Evolutionary conservation across 2,888 invertebrate genomes (phyloP), one percentile per base, ranked within the genome.

Genomic region (Phorcus lineatus): DNA sequence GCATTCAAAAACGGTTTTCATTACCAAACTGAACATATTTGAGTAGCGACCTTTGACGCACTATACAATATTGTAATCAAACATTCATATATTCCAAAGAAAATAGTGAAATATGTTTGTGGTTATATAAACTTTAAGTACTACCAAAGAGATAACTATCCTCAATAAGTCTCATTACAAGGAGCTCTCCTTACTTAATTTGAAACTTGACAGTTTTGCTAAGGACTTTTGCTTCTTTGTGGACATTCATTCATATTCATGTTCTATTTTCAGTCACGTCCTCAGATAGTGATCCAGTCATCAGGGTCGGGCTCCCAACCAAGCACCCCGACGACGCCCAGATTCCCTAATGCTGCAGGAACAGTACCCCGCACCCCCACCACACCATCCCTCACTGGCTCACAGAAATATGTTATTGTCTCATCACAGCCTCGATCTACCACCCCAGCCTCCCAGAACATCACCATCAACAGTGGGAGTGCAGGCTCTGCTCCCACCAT

Each of bases 341-440:
- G 80, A 16, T 80, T 80, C 36, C 79, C 84, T 53, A 80, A 84
- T 2, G 70, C 84, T n/a, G 47, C 78, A 40, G 80, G 75, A 3
- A 67, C 79, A 17, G 40, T 81, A 16, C 81, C 81, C 0, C 83
- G 84, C 19, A 86, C 88, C 13, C 86, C 87, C 28, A 83, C 80
- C 19, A 87, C 88, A 17, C 86, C 88, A 22, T 76, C 84, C 9
- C 77, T 83, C 7, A 78, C 80, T 0, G 84, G 85, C 2, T 89
- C 89, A 77, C 88, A 90, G 66, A 92, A 92, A 82, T 90, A 88
- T 82, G 89, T 92, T 62, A 90, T 92, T 47, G 90, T 92, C 80
- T 86, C 89, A 57, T 88, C 90, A 31, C 91, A 90, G 80, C 78
- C 86, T 13, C 82, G 88, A 9, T 83, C 87, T 7, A 76, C 82